Evolutionary conservation across 2,113 vertebrate genomes (phyloP).

Genomic region (Hippocampus barbouri): DNA sequence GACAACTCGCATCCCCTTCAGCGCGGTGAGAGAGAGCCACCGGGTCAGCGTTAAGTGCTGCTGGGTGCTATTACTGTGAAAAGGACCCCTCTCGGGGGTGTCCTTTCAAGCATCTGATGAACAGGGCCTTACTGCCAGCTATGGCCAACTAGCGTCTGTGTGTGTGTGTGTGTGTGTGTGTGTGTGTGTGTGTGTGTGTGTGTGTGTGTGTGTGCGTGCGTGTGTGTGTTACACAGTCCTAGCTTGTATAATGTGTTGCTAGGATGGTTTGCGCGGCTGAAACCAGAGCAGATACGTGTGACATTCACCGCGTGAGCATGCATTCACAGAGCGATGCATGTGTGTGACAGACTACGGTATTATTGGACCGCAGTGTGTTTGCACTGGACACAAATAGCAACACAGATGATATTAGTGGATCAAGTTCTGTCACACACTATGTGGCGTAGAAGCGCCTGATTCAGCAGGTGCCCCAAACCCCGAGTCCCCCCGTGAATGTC

Average conservation of each 20-base stretch:
- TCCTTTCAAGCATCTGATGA: constrained; percentile 69
- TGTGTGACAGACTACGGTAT: constrained; percentile 59
- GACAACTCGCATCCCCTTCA: constrained; percentile 65
- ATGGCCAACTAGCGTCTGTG: constrained; percentile 32
- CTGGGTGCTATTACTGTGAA: constrained; percentile 69
- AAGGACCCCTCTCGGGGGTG: constrained; percentile 70
- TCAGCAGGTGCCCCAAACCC: constrained; percentile 58
- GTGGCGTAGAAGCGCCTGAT: constrained; percentile 70
- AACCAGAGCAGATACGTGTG: constrained; percentile 66
- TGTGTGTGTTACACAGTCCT: constrained; percentile 32
- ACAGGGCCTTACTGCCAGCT: constrained; percentile 59
- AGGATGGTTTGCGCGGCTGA: constrained; percentile 58
- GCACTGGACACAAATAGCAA: constrained; percentile 57
- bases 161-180: constrained; percentile 12
- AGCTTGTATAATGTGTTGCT: constrained; percentile 62
- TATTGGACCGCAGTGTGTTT: constrained; percentile 64
- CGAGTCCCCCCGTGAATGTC: constrained; percentile 34
- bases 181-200: too few relatives aligned
- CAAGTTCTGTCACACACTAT: constrained; percentile 73
- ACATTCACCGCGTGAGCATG: constrained; percentile 61
- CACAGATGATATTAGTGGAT: constrained; percentile 64
- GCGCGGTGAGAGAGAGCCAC: constrained; percentile 58
- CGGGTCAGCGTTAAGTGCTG: constrained; percentile 64
- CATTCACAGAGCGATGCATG: constrained; percentile 62
- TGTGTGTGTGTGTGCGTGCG: constrained; percentile 11